These are phyloP conservation scores for Gandaritis pyraliata DNA, from an alignment of 2,888 invertebrate species.

Conservation along the genomic window DNA sequence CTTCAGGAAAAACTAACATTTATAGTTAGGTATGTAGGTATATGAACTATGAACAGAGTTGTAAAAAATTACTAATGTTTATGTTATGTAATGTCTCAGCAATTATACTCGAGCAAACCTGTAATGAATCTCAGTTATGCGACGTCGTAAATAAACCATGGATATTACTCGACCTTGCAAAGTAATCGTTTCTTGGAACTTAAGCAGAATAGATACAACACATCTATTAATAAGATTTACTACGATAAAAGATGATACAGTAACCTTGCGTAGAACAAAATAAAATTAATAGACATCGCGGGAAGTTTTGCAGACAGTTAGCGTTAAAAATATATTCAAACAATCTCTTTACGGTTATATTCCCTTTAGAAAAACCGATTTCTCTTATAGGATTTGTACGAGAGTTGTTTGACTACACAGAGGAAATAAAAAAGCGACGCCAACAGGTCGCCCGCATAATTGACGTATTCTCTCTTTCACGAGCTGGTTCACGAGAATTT, in stretches of 20 bases:
- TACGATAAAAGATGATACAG: background rate
- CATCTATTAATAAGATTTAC: conserved; percentile 4
- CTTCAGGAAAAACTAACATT: conserved; percentile 2
- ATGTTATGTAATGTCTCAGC: conserved; percentile 29
- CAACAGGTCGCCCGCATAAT: conserved; percentile 45
- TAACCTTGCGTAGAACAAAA: background rate
- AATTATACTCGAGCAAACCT: conserved; percentile 36
- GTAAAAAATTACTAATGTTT: conserved; percentile 7
- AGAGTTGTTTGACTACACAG: conserved; percentile 34
- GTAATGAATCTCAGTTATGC: conserved; percentile 43
- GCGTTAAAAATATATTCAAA: background rate
- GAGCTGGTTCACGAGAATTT: conserved; percentile 45
- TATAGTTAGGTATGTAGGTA: too few species aligned
- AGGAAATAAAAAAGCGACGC: conserved; percentile 38
- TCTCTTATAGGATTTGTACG: conserved; percentile 29
- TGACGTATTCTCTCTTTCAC: conserved; percentile 49
- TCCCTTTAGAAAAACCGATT: conserved; percentile 24
- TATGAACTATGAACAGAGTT: too few species aligned
- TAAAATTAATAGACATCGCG: background rate
- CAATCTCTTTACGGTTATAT: background rate
- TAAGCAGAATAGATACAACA: conserved; percentile 1
- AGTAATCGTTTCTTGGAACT: conserved; percentile 44
- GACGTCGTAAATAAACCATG: conserved; percentile 44
- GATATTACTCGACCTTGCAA: conserved; percentile 51
- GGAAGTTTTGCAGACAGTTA: background rate